Evolutionary conservation across 2,797 vertebrate species (phyloP), one percentile per base, ranked within the genome.

Genomic region (Coregonus sp.): DNA sequence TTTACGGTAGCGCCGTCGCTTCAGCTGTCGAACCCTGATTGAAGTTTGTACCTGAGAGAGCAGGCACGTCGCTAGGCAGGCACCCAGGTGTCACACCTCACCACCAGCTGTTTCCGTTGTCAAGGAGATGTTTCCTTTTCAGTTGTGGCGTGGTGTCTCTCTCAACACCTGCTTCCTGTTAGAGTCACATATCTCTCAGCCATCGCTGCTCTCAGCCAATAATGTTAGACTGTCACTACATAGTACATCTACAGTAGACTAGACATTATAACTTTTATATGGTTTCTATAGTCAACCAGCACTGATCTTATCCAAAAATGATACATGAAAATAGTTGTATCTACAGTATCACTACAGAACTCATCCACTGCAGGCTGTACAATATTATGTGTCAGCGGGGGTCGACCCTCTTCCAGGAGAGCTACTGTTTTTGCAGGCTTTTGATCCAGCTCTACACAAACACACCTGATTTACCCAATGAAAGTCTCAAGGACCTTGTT

Each of bases 81-180:
- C 75, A 25, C 87, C 63, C 91, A 89, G 88, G 88, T 91, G 90
- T 81, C 84, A 50, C 83, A 67, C 78, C 78, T 20, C 73, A 54
- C 29, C 79, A 90, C 86, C 92, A 92, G 89, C 91, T 93, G 91
- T 89, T 93, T 3, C 74, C 6, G 71, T 85, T 90, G 85, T 91
- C 89, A 91, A 87, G 86, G 90, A 89, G 86, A 85, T 85, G 85
- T 90, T 91, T 85, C 91, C 89, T 91, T 90, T 82, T 83, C 80
- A 76, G 82, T 81, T 82, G 85, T 72, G 80, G 91, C 87, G 83
- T 89, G 18, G 6, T 84, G 79, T 89, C 81, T 75, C 31, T 80
- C 79, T 56, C 75, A 89, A 86, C 91, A 93, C 85, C 91, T 92
- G 91, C 88, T 87, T 86, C 85, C 89, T 90, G 89, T 91, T 90